Percentiles rank a stretch among this genome's conserved stretches.
phyloP scores from a whole-genome alignment of 1,140 invertebrate species.

The Gonatopus flavifemur region DNA sequence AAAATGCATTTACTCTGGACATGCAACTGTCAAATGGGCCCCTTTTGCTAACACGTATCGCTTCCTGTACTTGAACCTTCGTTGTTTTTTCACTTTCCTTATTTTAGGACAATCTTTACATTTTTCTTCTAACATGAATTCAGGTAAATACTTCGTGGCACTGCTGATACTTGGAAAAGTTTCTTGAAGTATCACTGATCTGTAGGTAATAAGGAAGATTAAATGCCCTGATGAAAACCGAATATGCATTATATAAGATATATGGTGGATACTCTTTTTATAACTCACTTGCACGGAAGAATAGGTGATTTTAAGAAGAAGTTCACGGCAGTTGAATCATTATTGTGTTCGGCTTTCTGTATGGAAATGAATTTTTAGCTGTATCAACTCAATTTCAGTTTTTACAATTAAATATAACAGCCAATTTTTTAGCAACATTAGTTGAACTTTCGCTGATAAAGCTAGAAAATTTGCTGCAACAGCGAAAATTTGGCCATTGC shows the following conservation, averaged over 20 bases:
- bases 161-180: constrained; percentile 54
- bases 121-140: constrained; percentile 54
- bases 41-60: constrained; percentile 56
- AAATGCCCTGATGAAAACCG: too few relatives aligned
- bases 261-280: too few relatives aligned
- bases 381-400: too few relatives aligned
- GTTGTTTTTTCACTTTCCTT: constrained; percentile 46
- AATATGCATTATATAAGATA: too few relatives aligned
- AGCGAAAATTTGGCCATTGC: too few relatives aligned
- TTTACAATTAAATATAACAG: too few relatives aligned
- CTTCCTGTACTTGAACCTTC: constrained; percentile 56
- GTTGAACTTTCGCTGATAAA: too few relatives aligned
- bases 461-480: too few relatives aligned
- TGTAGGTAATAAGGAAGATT: constrained; percentile 32
- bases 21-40: constrained; percentile 56
- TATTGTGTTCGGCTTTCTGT: constrained; percentile 15
- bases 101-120: constrained; percentile 51
- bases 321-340: constrained; percentile 20
- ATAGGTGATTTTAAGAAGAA: constrained; percentile 40
- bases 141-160: constrained; percentile 53
- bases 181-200: constrained; percentile 48
- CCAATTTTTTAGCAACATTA: too few relatives aligned
- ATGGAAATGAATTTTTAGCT: too few relatives aligned
- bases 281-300: constrained; percentile 45
- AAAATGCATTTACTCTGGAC: constrained; percentile 62